Conservation (phyloP, 2,888 invertebrate species). For the Cancer borealis region DNA sequence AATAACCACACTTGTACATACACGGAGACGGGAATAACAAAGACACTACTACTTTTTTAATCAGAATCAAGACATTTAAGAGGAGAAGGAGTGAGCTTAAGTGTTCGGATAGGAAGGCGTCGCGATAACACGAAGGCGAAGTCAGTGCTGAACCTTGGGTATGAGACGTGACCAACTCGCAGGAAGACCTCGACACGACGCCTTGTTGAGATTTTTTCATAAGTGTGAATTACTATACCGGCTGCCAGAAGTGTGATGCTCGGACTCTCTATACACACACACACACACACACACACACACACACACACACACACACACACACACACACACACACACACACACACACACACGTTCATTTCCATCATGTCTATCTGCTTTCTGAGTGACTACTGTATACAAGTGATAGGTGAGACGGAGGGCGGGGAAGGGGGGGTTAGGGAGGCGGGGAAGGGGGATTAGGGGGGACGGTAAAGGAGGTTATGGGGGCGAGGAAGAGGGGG, state of each 20-base stretch:
- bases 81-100: not conserved
- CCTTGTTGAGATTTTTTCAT: slow-evolving; percentile 61
- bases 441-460: not conserved
- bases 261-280: not conserved
- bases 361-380: not conserved
- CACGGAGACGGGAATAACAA: not conserved
- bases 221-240: slow-evolving; percentile 68
- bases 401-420: not conserved
- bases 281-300: slow-evolving; percentile 11
- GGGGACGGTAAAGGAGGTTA: not conserved
- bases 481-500: not conserved
- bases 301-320: slow-evolving; percentile 15
- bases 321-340: slow-evolving; percentile 38
- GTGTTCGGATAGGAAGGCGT: not conserved
- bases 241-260: slow-evolving; percentile 64
- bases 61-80: not conserved
- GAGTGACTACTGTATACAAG: not conserved
- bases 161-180: slow-evolving; percentile 44
- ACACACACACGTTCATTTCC: not conserved
- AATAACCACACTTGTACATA: not conserved
- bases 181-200: slow-evolving; percentile 55
- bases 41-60: not conserved
- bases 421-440: not conserved
- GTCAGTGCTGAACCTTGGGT: not conserved
- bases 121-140: not conserved